Conservation (phyloP, 1,140 invertebrate genomes). For the Drosophila kurseongensis region DNA sequence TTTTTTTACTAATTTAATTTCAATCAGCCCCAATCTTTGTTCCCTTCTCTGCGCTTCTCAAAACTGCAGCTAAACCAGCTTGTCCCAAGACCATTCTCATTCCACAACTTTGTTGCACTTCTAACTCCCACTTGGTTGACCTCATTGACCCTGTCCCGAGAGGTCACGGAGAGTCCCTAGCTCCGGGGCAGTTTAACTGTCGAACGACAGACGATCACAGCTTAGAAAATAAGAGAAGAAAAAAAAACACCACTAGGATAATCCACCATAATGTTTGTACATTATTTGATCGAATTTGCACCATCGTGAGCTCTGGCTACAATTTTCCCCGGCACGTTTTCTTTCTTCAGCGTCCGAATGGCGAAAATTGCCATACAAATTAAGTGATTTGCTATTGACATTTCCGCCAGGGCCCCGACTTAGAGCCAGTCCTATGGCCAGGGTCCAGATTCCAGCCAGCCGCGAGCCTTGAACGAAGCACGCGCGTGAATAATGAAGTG, state of each 20-base stretch:
- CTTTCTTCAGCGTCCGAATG: constrained; percentile 36
- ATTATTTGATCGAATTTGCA: constrained; percentile 76
- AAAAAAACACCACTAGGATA: constrained; percentile 42
- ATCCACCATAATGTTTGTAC: constrained; percentile 69
- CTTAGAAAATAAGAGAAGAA: constrained; percentile 24
- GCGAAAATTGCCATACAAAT: constrained; percentile 82
- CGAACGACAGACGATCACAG: constrained; percentile 59
- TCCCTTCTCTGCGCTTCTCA: neutral
- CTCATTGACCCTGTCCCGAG: constrained; percentile 58
- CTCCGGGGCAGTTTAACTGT: constrained; percentile 31
- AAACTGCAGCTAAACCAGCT: neutral
- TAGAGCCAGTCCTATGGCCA: constrained; percentile 24
- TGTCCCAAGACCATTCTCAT: neutral
- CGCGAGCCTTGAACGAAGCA: constrained; percentile 74
- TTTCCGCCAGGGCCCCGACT: constrained; percentile 58
- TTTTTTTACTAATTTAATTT: no score
- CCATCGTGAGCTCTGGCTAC: constrained; percentile 60
- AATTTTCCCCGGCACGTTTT: constrained; percentile 70
- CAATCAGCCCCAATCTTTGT: neutral
- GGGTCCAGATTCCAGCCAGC: constrained; percentile 28
- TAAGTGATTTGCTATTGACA: constrained; percentile 84
- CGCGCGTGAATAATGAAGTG: constrained; percentile 84
- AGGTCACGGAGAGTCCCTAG: constrained; percentile 40
- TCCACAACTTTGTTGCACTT: constrained; percentile 1
- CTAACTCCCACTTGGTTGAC: constrained; percentile 54